These are phyloP conservation scores for Augochlorella aurata DNA, from an alignment of 2,888 invertebrate species.

Conservation along the genomic window DNA sequence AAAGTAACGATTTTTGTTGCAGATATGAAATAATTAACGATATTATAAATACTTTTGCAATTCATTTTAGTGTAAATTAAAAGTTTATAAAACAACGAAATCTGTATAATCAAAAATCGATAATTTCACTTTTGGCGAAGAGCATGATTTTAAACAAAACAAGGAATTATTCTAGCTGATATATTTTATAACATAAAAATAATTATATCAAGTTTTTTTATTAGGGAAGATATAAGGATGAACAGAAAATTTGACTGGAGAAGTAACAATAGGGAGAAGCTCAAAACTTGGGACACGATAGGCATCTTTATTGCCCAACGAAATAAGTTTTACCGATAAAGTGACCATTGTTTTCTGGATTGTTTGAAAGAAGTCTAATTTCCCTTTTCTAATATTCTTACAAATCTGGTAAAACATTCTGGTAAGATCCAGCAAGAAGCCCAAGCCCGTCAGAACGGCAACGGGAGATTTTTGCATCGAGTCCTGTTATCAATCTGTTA, in stretches of 20 bases:
- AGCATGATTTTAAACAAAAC: background rate
- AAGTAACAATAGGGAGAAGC: background rate
- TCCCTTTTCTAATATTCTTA: slow-evolving; percentile 10
- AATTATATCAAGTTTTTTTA: too few species aligned
- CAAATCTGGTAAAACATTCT: slow-evolving; percentile 23
- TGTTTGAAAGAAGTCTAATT: slow-evolving; percentile 26
- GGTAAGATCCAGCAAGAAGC: slow-evolving; percentile 26
- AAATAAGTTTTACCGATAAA: slow-evolving; percentile 12
- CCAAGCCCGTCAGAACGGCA: slow-evolving; percentile 35
- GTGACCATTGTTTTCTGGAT: background rate
- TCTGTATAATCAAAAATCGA: background rate
- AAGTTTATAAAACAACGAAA: background rate
- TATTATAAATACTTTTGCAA: too few species aligned
- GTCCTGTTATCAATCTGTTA: slow-evolving; percentile 53
- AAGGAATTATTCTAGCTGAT: background rate
- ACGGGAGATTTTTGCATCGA: slow-evolving; percentile 18
- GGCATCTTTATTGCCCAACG: background rate
- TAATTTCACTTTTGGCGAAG: background rate
- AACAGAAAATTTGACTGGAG: background rate
- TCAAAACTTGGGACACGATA: background rate
- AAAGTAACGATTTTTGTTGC: too few species aligned
- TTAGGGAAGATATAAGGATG: too few species aligned
- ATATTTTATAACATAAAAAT: background rate
- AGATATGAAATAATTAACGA: too few species aligned
- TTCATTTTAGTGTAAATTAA: background rate